Evolutionary conservation across 2,797 vertebrate genomes (phyloP).

Genomic region (Karalla daura): DNA sequence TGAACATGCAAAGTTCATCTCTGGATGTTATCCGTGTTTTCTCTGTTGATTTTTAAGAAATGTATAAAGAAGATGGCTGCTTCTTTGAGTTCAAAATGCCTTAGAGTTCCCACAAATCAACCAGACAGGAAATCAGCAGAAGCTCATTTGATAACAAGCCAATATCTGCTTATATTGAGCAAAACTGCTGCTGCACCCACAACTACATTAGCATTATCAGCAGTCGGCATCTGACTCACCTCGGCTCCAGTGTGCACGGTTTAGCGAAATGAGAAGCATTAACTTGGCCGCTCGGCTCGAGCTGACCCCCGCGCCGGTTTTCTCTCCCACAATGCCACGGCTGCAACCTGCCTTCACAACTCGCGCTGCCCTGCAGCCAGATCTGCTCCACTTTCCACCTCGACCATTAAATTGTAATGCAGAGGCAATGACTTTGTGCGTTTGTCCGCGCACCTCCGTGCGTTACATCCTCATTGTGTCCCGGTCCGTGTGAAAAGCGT

Average conservation of each 20-base stretch:
- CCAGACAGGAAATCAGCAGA: constrained; percentile 50
- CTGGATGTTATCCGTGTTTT: no score
- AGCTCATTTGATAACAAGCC: constrained; percentile 50
- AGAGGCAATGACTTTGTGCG: constrained; percentile 42
- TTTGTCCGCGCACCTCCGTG: constrained; percentile 1
- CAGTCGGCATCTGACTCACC: constrained; percentile 18
- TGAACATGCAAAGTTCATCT: constrained; percentile 3
- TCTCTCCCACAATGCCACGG: constrained; percentile 41
- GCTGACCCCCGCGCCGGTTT: constrained; percentile 64
- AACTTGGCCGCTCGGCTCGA: constrained; percentile 40
- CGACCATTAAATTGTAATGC: constrained; percentile 62
- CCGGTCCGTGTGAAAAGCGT: neutral
- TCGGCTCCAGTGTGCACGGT: constrained; percentile 31
- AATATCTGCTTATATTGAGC: constrained; percentile 29
- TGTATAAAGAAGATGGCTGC: constrained; percentile 17
- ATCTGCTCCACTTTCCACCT: constrained; percentile 81
- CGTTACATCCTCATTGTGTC: neutral
- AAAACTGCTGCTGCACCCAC: constrained; percentile 10
- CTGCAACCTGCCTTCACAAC: constrained; percentile 62
- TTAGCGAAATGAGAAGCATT: constrained; percentile 66
- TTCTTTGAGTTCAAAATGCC: constrained; percentile 2
- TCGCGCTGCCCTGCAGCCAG: constrained; percentile 70
- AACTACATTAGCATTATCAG: constrained; percentile 33
- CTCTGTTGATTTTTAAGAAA: constrained; percentile 41
- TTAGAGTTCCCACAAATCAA: constrained; percentile 43